Evolutionary conservation across 2,113 vertebrate genomes (phyloP).

Genomic region (Meriones unguiculatus): DNA sequence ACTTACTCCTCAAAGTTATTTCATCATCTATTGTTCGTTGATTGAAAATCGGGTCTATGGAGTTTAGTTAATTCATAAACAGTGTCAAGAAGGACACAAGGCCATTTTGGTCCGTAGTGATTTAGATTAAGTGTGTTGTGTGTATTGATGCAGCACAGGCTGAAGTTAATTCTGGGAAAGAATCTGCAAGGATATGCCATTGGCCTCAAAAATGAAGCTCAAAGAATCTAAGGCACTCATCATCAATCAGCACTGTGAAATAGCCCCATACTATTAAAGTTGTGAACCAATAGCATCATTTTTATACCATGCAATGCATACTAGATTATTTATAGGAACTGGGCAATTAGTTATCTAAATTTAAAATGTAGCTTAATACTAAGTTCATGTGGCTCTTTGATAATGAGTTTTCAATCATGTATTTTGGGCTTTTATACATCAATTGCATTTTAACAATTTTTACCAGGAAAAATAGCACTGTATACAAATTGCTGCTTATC

Average conservation of each 20-base stretch:
- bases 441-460: neutral
- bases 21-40: slow-evolving; percentile 26
- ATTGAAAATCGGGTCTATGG: neutral
- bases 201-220: neutral
- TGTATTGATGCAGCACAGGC: neutral
- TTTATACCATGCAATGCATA: neutral
- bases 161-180: neutral
- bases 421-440: neutral
- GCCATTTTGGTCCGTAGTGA: neutral
- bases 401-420: neutral
- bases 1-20: slow-evolving; percentile 24
- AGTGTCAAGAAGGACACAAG: neutral
- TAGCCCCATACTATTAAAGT: neutral
- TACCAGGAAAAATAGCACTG: neutral
- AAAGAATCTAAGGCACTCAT: neutral
- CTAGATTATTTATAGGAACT: neutral
- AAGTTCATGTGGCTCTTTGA: slow-evolving; percentile 25
- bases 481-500: neutral
- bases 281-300: neutral
- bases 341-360: slow-evolving; percentile 19
- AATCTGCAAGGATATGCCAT: neutral
- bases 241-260: neutral
- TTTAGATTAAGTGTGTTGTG: neutral
- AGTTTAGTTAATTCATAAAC: neutral
- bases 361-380: slow-evolving; percentile 41